Percentiles rank a stretch among this genome's conserved stretches.
Evolutionary conservation across 2,888 invertebrate genomes (phyloP).

Genomic region (Synanthedon myopaeformis): DNA sequence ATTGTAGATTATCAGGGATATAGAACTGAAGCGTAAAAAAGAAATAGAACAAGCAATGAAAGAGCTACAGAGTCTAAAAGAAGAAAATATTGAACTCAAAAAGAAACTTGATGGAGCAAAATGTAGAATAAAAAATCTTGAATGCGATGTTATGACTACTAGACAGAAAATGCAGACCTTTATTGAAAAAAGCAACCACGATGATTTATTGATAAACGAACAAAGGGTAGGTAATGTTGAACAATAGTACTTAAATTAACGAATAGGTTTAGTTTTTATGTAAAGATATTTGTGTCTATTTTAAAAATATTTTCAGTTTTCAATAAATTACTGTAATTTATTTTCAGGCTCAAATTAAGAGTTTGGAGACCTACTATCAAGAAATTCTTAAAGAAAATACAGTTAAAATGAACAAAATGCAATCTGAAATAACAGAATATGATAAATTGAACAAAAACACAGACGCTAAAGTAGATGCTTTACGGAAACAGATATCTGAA

Average conservation of each 20-base stretch:
- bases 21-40: conserved; percentile 67
- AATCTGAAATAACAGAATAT: conserved; percentile 45
- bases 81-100: conserved; percentile 70
- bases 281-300: no score
- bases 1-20: conserved; percentile 53
- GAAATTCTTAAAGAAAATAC: conserved; percentile 60
- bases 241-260: no score
- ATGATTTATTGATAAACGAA: conserved; percentile 72
- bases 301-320: neutral
- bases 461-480: conserved; percentile 61
- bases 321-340: neutral
- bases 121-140: conserved; percentile 77
- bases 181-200: conserved; percentile 73
- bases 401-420: conserved; percentile 58
- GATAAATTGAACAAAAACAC: conserved; percentile 56
- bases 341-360: conserved; percentile 64
- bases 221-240: conserved; percentile 59
- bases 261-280: no score
- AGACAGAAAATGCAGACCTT: conserved; percentile 72
- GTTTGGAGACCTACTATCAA: conserved; percentile 53
- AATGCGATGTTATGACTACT: conserved; percentile 70
- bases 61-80: conserved; percentile 67
- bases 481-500: conserved; percentile 53
- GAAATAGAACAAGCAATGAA: conserved; percentile 72
- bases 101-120: conserved; percentile 75